phyloP scores from a whole-genome alignment of 1,140 invertebrate species.

The Drosophila virilis region DNA sequence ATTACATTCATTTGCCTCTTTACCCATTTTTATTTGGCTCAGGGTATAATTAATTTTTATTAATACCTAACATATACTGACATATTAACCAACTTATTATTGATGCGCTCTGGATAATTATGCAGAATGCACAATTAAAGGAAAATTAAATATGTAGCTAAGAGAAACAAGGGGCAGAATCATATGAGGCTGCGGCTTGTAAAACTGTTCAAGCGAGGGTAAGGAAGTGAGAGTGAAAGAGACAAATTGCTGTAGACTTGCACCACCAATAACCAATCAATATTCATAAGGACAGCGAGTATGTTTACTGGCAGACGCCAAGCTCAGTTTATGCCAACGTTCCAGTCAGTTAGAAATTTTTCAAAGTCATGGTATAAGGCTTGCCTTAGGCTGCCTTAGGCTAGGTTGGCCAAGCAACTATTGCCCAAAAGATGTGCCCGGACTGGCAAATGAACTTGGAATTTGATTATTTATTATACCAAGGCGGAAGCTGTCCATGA shows the following conservation, averaged over 20 bases:
- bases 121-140: too few species aligned
- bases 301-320: constrained; percentile 26
- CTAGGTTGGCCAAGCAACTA: constrained; percentile 49
- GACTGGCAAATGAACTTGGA: constrained; percentile 67
- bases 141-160: too few species aligned
- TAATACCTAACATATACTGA: too few species aligned
- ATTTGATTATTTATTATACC: constrained; percentile 75
- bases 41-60: too few species aligned
- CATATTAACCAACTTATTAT: too few species aligned
- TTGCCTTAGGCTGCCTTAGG: constrained; percentile 43
- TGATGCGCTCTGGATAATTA: too few species aligned
- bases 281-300: constrained; percentile 77
- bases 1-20: too few species aligned
- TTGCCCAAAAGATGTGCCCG: constrained; percentile 56
- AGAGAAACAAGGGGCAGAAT: constrained; percentile 15
- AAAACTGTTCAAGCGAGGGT: constrained; percentile 18
- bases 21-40: too few species aligned
- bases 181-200: too few species aligned
- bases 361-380: constrained; percentile 73
- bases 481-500: constrained; percentile 61
- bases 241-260: not conserved
- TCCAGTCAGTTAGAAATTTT: constrained; percentile 68
- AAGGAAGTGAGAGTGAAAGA: constrained; percentile 44
- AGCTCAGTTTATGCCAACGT: constrained; percentile 61
- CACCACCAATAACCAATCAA: constrained; percentile 73